These are phyloP conservation scores for Tangara arthus DNA, from an alignment of 2,797 vertebrate species.

Conservation along the genomic window DNA sequence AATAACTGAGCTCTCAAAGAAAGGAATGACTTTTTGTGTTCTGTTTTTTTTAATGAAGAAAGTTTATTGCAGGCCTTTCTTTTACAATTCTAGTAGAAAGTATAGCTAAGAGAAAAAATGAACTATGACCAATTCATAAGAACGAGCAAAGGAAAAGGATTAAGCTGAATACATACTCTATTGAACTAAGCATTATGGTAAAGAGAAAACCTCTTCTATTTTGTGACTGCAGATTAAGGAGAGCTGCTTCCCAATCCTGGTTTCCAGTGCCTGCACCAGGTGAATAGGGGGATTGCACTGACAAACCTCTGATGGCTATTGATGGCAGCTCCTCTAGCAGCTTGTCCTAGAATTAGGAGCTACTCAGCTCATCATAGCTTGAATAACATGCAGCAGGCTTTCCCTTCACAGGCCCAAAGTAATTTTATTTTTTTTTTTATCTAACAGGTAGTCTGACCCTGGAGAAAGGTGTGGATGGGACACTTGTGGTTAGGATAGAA, in stretches of 20 bases:
- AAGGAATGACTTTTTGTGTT: neutral
- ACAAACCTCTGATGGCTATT: neutral
- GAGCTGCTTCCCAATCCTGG: constrained; percentile 5
- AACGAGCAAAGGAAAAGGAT: constrained; percentile 53
- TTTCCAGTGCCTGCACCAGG: constrained; percentile 50
- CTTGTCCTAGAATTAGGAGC: neutral
- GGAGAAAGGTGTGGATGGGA: neutral
- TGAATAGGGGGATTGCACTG: neutral
- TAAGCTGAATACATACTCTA: constrained; percentile 58
- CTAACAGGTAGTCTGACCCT: constrained; percentile 5
- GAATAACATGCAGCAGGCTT: constrained; percentile 48
- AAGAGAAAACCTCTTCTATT: constrained; percentile 17
- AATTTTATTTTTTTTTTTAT: neutral
- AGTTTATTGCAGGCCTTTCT: constrained; percentile 79
- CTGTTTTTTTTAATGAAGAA: constrained; percentile 40
- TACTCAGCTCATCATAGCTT: neutral
- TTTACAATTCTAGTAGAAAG: constrained; percentile 77
- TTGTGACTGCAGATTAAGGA: constrained; percentile 22
- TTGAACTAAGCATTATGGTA: constrained; percentile 48
- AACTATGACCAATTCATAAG: constrained; percentile 39
- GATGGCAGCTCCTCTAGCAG: neutral
- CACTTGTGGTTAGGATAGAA: neutral
- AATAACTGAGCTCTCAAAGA: neutral
- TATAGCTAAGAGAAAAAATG: constrained; percentile 68
- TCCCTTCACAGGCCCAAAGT: neutral